These are phyloP conservation scores for Falco berigora DNA, from an alignment of 2,797 vertebrate species.

Conservation along the genomic window DNA sequence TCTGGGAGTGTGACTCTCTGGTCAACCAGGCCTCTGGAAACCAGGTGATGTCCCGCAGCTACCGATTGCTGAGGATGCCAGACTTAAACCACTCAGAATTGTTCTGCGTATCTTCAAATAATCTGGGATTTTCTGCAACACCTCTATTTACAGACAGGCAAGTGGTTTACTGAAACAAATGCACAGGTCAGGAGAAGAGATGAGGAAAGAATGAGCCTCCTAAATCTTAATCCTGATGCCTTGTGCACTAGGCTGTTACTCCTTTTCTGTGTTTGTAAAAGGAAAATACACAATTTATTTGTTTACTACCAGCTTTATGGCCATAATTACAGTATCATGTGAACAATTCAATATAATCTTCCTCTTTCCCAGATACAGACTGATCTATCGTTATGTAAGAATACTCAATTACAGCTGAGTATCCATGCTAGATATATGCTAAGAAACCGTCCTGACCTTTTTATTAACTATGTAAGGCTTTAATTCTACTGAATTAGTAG, in stretches of 20 bases:
- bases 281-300: background rate
- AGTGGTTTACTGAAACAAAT: background rate
- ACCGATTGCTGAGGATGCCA: background rate
- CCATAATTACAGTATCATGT: background rate
- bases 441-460: background rate
- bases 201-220: background rate
- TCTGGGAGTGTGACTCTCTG: background rate
- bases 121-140: background rate
- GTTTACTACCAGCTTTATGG: background rate
- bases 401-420: background rate
- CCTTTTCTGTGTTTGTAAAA: background rate
- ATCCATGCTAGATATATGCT: background rate
- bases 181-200: background rate
- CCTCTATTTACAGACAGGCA: background rate
- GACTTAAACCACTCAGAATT: background rate
- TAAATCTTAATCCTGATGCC: background rate
- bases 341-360: background rate
- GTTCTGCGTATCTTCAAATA: background rate
- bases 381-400: slow-evolving; percentile 1
- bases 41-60: background rate
- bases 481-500: background rate
- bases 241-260: background rate
- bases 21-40: background rate
- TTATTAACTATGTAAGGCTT: background rate
- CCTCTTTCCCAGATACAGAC: background rate